Percentiles rank a stretch among this genome's conserved stretches.
Evolutionary conservation across 2,888 invertebrate genomes (phyloP).

Genomic region (Orgyia antiqua): DNA sequence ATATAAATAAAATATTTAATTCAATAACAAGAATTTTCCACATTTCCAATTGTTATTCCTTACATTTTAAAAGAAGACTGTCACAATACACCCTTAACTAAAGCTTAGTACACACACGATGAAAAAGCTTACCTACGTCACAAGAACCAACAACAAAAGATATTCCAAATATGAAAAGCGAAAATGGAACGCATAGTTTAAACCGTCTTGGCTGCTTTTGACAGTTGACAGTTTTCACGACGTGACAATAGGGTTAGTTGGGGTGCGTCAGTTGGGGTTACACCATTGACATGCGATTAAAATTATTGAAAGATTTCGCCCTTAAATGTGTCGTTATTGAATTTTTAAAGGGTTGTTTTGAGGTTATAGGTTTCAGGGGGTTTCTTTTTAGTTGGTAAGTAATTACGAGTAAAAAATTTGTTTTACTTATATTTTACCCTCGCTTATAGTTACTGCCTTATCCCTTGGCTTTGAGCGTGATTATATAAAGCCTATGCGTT

Average conservation of each 20-base stretch:
- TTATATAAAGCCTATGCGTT: too few relatives aligned
- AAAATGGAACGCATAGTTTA: slow-evolving; percentile 71
- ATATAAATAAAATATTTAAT: too few relatives aligned
- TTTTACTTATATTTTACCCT: too few relatives aligned
- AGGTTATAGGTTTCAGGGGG: slow-evolving; percentile 27
- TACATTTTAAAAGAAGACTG: slow-evolving; percentile 1
- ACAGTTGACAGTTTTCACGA: slow-evolving; percentile 74
- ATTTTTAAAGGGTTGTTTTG: slow-evolving; percentile 52
- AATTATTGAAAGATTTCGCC: slow-evolving; percentile 66
- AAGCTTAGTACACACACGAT: slow-evolving; percentile 26
- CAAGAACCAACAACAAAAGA: slow-evolving; percentile 51
- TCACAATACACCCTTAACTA: slow-evolving; percentile 23
- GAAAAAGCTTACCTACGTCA: slow-evolving; percentile 30
- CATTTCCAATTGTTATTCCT: too few relatives aligned
- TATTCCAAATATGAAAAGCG: slow-evolving; percentile 57
- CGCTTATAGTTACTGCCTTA: too few relatives aligned
- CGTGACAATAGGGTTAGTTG: slow-evolving; percentile 66
- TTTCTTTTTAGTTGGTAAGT: slow-evolving; percentile 11
- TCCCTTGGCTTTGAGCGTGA: too few relatives aligned
- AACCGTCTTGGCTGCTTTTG: slow-evolving; percentile 73
- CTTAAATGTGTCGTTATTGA: slow-evolving; percentile 45
- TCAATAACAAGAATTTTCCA: too few relatives aligned
- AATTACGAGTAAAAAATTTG: too few relatives aligned
- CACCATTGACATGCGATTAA: slow-evolving; percentile 67
- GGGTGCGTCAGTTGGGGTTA: slow-evolving; percentile 62